Percentiles rank a stretch among this genome's conserved stretches.
Conservation (phyloP, 2,113 vertebrate species). For the Corydoras sp. region DNA sequence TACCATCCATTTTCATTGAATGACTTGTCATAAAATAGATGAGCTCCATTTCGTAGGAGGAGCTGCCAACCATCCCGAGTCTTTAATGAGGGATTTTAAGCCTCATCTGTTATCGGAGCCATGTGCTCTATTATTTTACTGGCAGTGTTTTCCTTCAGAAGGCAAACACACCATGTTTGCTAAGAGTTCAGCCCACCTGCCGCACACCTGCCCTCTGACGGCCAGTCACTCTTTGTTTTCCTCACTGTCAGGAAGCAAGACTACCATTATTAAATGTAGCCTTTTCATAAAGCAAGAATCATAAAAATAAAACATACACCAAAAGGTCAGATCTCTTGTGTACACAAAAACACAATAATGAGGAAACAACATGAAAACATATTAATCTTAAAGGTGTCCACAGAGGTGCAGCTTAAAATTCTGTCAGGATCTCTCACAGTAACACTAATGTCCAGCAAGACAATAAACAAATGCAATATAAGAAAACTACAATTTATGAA, state of each 20-base stretch:
- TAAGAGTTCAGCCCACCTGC: conserved; percentile 68
- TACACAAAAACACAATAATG: not conserved
- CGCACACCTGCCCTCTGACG: conserved; percentile 65
- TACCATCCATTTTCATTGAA: conserved; percentile 36
- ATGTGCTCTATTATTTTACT: conserved; percentile 56
- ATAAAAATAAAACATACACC: conserved; percentile 9
- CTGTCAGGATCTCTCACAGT: too few relatives aligned
- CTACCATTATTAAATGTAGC: conserved; percentile 33
- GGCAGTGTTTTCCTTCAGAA: conserved; percentile 59
- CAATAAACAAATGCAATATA: too few relatives aligned
- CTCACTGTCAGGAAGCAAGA: conserved; percentile 51
- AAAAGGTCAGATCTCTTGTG: not conserved
- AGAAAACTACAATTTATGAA: too few relatives aligned
- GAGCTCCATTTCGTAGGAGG: conserved; percentile 44
- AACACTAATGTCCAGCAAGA: too few relatives aligned
- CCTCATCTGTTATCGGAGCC: conserved; percentile 42
- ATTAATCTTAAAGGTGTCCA: too few relatives aligned
- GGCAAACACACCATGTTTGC: conserved; percentile 73
- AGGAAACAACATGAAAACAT: too few relatives aligned
- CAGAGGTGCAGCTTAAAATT: too few relatives aligned
- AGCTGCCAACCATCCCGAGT: conserved; percentile 44
- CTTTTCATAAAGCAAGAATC: conserved; percentile 2
- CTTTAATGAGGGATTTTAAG: conserved; percentile 46
- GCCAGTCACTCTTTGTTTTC: conserved; percentile 53
- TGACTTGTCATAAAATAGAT: conserved; percentile 46